phyloP scores from a whole-genome alignment of 2,113 vertebrate species.

The Vulpes lagopus region DNA sequence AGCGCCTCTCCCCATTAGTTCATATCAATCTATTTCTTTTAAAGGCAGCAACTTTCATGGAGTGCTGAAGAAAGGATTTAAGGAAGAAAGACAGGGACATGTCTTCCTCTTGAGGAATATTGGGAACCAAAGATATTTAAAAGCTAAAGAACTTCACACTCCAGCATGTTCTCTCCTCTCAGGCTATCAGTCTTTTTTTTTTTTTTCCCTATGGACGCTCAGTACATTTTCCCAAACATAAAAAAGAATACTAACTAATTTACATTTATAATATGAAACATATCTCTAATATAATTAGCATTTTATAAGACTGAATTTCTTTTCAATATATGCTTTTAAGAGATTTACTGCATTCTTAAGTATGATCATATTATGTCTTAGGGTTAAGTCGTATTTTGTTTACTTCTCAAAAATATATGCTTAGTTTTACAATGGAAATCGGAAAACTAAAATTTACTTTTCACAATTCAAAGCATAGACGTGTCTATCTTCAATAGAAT shows the following conservation, averaged over 20 bases:
- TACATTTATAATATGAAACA: conserved; percentile 10
- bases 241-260: conserved; percentile 34
- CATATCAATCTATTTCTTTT: not conserved
- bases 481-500: not conserved
- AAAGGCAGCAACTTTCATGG: not conserved
- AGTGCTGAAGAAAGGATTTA: not conserved
- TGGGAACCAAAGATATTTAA: not conserved
- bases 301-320: not conserved
- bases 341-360: not conserved
- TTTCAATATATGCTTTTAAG: conserved; percentile 20
- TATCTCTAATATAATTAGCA: not conserved
- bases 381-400: not conserved
- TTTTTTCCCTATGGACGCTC: not conserved
- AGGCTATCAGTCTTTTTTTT: not conserved
- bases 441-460: not conserved
- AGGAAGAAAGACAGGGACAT: not conserved
- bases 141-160: not conserved
- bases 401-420: not conserved
- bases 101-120: not conserved
- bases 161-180: not conserved
- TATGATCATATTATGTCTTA: not conserved
- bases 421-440: conserved; percentile 16
- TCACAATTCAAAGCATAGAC: not conserved
- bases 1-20: not conserved
- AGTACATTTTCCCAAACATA: not conserved